Evolutionary conservation across 2,113 vertebrate species (phyloP).

Genomic region (Nansenia antarctica): DNA sequence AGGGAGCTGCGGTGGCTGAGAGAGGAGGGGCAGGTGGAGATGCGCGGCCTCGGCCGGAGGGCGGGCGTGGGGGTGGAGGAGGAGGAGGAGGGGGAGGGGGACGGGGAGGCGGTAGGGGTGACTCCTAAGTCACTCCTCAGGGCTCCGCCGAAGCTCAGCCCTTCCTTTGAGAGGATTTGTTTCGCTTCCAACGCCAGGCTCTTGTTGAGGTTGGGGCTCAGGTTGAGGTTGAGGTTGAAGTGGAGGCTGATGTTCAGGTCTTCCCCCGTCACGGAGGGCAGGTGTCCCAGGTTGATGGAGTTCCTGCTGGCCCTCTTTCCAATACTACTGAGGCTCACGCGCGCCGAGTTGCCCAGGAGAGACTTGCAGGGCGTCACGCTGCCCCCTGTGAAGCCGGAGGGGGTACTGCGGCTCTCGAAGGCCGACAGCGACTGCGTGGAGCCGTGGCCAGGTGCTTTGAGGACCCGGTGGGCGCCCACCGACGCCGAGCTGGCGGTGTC

Average conservation of each 20-base stretch:
- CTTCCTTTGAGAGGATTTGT: constrained; percentile 60
- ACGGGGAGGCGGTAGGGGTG: constrained; percentile 54
- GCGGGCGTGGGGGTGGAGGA: constrained; percentile 61
- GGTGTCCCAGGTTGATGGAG: constrained; percentile 79
- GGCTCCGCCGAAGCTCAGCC: constrained; percentile 50
- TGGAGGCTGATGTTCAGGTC: constrained; percentile 78
- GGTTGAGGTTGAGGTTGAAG: constrained; percentile 75
- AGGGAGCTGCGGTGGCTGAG: constrained; percentile 76
- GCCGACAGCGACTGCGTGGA: constrained; percentile 73
- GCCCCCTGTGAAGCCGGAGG: constrained; percentile 48
- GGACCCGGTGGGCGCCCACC: constrained; percentile 25
- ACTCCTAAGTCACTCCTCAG: constrained; percentile 49
- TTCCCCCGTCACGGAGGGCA: constrained; percentile 78
- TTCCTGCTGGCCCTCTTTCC: constrained; percentile 75
- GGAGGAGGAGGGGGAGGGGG: constrained; percentile 41
- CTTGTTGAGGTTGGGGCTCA: constrained; percentile 67
- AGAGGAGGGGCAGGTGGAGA: constrained; percentile 78
- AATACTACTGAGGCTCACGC: constrained; percentile 66
- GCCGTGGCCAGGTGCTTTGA: constrained; percentile 61
- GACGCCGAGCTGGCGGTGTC: constrained; percentile 41
- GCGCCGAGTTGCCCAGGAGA: constrained; percentile 70
- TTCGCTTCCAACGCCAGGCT: constrained; percentile 50
- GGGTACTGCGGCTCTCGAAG: constrained; percentile 64
- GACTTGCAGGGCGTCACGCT: constrained; percentile 70
- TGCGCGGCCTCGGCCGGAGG: constrained; percentile 75